A percentile compares a stretch with the other conserved stretches of the same genome.
These are phyloP conservation scores for Tapirus indicus DNA, from an alignment of 2,797 vertebrate species.

Conservation along the genomic window DNA sequence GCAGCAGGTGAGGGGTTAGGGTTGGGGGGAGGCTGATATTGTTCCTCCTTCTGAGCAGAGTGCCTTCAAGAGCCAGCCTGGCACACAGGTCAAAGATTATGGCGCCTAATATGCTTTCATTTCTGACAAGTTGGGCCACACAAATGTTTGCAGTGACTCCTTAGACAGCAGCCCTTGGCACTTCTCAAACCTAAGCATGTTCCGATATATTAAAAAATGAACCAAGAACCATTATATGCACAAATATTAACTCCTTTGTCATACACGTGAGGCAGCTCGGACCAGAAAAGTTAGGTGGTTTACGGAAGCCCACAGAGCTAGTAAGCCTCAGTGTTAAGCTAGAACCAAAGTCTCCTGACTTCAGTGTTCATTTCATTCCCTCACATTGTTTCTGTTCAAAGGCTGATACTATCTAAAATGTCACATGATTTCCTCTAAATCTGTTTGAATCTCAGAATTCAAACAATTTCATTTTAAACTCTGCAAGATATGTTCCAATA, in stretches of 20 bases:
- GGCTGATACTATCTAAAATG: neutral
- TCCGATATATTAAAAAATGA: neutral
- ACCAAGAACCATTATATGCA: neutral
- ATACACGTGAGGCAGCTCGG: neutral
- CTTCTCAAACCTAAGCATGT: neutral
- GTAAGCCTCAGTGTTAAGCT: neutral
- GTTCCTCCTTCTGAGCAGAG: neutral
- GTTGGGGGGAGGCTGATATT: neutral
- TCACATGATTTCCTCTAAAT: slow-evolving; percentile 1
- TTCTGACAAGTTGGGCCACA: neutral
- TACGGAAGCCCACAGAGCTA: neutral
- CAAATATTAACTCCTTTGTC: neutral
- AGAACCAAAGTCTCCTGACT: neutral
- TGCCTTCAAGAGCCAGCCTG: neutral
- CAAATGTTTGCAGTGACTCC: slow-evolving; percentile 8
- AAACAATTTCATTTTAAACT: neutral
- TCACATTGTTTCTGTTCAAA: neutral
- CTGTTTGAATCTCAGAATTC: neutral
- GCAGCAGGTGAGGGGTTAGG: neutral
- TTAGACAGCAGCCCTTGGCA: neutral
- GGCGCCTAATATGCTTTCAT: neutral
- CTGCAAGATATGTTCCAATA: neutral
- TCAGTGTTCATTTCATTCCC: neutral
- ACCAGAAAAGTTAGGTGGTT: neutral
- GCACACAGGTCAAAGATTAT: neutral